Evolutionary conservation across 2,797 vertebrate species (phyloP), one percentile per base, ranked within the genome.

Genomic region (Steatocranus sp.): DNA sequence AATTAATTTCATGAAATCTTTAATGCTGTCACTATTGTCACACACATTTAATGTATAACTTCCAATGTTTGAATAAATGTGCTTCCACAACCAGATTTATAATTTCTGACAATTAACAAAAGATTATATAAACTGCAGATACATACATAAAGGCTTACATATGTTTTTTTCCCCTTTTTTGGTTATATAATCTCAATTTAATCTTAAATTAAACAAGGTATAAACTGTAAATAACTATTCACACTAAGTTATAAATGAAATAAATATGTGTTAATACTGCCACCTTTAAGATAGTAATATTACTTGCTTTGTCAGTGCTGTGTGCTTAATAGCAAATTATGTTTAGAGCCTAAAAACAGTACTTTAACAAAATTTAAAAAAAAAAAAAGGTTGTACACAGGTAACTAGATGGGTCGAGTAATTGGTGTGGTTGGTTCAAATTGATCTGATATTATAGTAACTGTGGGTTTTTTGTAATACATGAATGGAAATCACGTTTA

Each of bases 381-480:
- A n/a, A n/a, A n/a, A n/a, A n/a, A n/a, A n/a, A n/a, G n/a, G n/a
- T n/a, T n/a, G n/a, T n/a, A n/a, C n/a, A n/a, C n/a, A n/a, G n/a
- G n/a, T n/a, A n/a, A n/a, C n/a, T n/a, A n/a, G n/a, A n/a, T n/a
- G n/a, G n/a, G n/a, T n/a, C n/a, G n/a, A n/a, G n/a, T n/a, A n/a
- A n/a, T n/a, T n/a, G n/a, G n/a, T n/a, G n/a, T n/a, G n/a, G n/a
- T n/a, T n/a, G n/a, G n/a, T n/a, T n/a, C n/a, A n/a, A n/a, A n/a
- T n/a, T n/a, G n/a, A n/a, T n/a, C n/a, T n/a, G n/a, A n/a, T n/a
- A n/a, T n/a, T n/a, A n/a, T 56, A 4, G 27, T 30, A 56, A 56
- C 53, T 56, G 0, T 11, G 5, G 11, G 2, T 1, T 2, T 50
- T 50, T 7, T 23, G 20, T 51, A 51, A 51, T 51, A 23, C 11